These are phyloP conservation scores for Leptinotarsa texana DNA, from an alignment of 1,140 invertebrate genomes.

Conservation along the genomic window DNA sequence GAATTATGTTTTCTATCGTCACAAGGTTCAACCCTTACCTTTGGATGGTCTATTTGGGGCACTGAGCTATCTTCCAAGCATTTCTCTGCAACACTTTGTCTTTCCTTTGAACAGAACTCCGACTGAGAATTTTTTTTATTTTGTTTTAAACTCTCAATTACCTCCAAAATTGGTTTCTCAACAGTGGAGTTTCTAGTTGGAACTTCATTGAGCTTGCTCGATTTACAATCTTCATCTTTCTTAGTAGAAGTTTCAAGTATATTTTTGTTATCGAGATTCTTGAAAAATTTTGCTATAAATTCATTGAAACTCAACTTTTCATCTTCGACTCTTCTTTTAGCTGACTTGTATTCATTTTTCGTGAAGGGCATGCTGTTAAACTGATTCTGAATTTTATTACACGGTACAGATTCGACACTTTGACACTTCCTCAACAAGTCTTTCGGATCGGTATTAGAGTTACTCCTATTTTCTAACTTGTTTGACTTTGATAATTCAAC, in stretches of 20 bases:
- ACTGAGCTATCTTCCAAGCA: too few relatives aligned
- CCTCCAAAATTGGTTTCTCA: not conserved
- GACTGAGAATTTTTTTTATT: too few relatives aligned
- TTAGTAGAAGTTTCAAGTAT: not conserved
- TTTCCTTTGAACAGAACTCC: too few relatives aligned
- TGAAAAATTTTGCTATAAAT: not conserved
- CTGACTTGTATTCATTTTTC: not conserved
- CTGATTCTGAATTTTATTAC: not conserved
- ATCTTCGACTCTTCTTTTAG: not conserved
- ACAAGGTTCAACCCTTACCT: too few relatives aligned
- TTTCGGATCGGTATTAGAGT: not conserved
- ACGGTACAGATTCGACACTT: not conserved
- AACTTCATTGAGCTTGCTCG: not conserved
- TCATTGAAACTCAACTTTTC: not conserved
- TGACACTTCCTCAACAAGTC: not conserved
- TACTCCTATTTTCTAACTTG: not conserved
- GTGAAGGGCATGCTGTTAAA: not conserved
- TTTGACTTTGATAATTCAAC: not conserved
- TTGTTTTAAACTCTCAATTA: too few relatives aligned
- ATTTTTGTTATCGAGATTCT: not conserved
- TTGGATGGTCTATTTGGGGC: too few relatives aligned
- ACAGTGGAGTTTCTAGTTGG: not conserved
- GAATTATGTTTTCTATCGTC: too few relatives aligned
- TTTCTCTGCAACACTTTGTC: too few relatives aligned
- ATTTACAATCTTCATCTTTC: not conserved